Base-by-base conservation (phyloP, 2,888 invertebrate species). In the Chamaedrilus cognettii region DNA sequence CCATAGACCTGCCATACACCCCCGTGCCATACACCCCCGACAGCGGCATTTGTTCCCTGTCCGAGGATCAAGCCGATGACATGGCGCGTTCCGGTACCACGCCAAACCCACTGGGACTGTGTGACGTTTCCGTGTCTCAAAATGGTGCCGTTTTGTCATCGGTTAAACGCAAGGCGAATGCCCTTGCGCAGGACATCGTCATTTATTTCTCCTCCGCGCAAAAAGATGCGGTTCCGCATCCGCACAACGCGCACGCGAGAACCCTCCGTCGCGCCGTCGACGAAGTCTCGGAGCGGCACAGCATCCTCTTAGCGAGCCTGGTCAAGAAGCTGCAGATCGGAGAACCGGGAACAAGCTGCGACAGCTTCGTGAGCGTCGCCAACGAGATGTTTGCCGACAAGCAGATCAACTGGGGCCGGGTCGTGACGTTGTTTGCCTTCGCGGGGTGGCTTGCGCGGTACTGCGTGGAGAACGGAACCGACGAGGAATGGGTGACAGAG, bases 311-410 rank as follows among this genome's bases (percentile, higher is more conserved):
- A 65, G 77, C 78, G 67, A 76, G 78, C 33, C 79, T 80, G 79
- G 79, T 80, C 15, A 78, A 77, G 59, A 78, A 79, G 71, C 69
- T 82, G 11, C 75, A 79, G 58, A 56, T 73, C 2, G 72, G 75
- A 23, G 73, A 75, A 69, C 76, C 77, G 19, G 65, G 59, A 23
- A 7, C 51, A 11, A 58, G 58, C 63, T 51, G 31, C 77, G 76
- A 69, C 59, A 33, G 49, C 26, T 28, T 62, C n/a, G 62, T 30
- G 5, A 77, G 75, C 71, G 78, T 81, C 32, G 78, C 78, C 5
- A 79, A 81, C 74, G 80, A 80, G 74, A 79, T 82, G 34, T 81
- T 81, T 70, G 77, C 76, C 66, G 82, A 82, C 72, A 79, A 78
- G 35, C 77, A 78, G 60, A 77, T 78, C 51, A 82, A 82, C 68